phyloP scores from a whole-genome alignment of 2,888 invertebrate genomes.

The Hypomecis atomaria region DNA sequence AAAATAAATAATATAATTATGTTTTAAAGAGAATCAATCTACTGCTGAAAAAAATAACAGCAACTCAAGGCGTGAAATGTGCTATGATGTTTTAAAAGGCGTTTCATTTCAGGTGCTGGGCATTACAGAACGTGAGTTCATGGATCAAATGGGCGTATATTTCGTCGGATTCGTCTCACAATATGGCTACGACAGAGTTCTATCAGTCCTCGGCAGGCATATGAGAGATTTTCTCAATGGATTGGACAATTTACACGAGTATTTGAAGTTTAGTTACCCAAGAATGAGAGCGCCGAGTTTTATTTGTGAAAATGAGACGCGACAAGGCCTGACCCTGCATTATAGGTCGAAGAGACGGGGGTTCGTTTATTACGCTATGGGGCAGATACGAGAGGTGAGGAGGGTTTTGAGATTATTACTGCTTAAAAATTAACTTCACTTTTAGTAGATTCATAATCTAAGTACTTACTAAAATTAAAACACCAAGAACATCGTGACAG shows the following conservation, averaged over 20 bases:
- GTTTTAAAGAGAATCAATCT: too few relatives aligned
- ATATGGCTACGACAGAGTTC: conserved; percentile 96
- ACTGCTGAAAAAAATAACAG: not conserved
- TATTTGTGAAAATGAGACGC: conserved; percentile 97
- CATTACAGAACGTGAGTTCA: conserved; percentile 94
- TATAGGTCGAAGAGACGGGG: conserved; percentile 97
- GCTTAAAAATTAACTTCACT: too few relatives aligned
- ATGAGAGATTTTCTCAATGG: conserved; percentile 98
- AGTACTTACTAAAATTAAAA: too few relatives aligned
- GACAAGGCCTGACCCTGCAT: conserved; percentile 96
- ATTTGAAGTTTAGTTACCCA: conserved; percentile 97
- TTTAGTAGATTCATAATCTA: too few relatives aligned
- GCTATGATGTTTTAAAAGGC: conserved; percentile 25
- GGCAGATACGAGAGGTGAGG: conserved; percentile 93
- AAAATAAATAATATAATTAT: too few relatives aligned
- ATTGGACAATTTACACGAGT: conserved; percentile 98
- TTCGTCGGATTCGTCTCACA: conserved; percentile 97
- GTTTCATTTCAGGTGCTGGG: conserved; percentile 88
- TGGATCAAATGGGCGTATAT: conserved; percentile 97
- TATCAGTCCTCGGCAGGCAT: conserved; percentile 95
- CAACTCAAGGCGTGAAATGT: not conserved
- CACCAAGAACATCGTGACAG: too few relatives aligned
- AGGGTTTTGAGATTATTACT: not conserved
- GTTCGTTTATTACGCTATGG: conserved; percentile 98
- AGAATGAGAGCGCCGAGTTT: conserved; percentile 96